Percentiles rank a stretch among this genome's conserved stretches.
These are phyloP conservation scores for Reticulitermes lucifugus DNA, from an alignment of 2,888 invertebrate genomes.

Conservation along the genomic window DNA sequence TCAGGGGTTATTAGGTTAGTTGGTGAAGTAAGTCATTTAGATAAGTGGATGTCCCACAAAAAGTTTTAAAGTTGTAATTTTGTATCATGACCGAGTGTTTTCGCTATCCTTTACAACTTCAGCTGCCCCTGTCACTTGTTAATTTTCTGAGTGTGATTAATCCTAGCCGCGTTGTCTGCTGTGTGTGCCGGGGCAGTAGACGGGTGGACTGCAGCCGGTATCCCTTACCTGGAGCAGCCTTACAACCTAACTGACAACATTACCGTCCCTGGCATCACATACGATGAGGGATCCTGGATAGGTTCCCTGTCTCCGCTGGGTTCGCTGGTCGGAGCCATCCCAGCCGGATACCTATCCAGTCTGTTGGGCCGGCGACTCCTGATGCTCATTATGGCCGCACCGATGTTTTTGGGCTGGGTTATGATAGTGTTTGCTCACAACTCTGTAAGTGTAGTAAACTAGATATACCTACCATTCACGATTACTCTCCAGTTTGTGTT, in stretches of 20 bases:
- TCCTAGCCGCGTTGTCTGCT: constrained; percentile 65
- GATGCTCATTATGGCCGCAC: constrained; percentile 67
- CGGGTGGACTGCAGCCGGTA: constrained; percentile 66
- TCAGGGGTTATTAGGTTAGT: no score
- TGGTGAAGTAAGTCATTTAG: no score
- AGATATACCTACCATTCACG: no score
- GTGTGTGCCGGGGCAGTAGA: constrained; percentile 64
- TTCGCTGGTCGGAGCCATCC: constrained; percentile 76
- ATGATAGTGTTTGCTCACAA: constrained; percentile 70
- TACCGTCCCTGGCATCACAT: constrained; percentile 62
- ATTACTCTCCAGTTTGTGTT: no score
- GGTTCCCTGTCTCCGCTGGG: constrained; percentile 78
- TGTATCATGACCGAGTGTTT: no score
- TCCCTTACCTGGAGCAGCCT: constrained; percentile 59
- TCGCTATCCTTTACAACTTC: no score
- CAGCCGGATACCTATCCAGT: constrained; percentile 68
- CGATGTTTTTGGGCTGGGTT: constrained; percentile 79
- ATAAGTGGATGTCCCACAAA: no score
- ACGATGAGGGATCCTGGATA: constrained; percentile 77
- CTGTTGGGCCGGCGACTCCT: constrained; percentile 54
- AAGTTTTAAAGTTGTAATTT: no score
- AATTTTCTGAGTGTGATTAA: no score
- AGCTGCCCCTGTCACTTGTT: no score
- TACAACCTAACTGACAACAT: constrained; percentile 60
- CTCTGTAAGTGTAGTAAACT: constrained; percentile 30